A percentile compares a stretch with the other conserved stretches of the same genome.
phyloP scores from a whole-genome alignment of 2,113 vertebrate species.

The Rafetus swinhoei region DNA sequence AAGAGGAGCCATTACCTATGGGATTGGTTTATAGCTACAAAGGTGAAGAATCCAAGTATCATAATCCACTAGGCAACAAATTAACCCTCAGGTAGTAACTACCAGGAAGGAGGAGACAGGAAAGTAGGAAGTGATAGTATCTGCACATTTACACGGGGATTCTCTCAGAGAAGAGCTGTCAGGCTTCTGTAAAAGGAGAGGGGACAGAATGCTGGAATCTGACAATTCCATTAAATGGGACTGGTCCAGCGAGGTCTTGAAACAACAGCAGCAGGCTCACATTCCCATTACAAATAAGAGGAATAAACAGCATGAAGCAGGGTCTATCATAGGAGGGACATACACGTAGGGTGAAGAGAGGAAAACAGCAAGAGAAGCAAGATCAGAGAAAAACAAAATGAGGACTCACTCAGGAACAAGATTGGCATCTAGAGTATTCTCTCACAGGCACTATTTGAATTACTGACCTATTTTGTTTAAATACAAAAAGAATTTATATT shows the following conservation, averaged over 20 bases:
- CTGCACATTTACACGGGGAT: background rate
- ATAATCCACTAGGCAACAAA: slow-evolving; percentile 16
- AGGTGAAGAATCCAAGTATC: background rate
- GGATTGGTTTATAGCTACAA: slow-evolving; percentile 8
- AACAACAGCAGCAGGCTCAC: slow-evolving; percentile 8
- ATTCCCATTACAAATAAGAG: background rate
- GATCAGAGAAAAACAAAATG: background rate
- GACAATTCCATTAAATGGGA: background rate
- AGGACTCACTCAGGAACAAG: slow-evolving; percentile 6
- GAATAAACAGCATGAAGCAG: slow-evolving; percentile 26
- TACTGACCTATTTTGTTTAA: slow-evolving; percentile 46
- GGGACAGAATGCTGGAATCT: background rate
- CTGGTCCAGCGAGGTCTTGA: slow-evolving; percentile 5
- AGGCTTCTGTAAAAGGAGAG: background rate
- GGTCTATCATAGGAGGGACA: background rate
- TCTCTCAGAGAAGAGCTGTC: background rate
- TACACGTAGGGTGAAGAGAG: background rate
- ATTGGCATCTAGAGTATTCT: slow-evolving; percentile 22
- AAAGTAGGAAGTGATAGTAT: slow-evolving; percentile 34
- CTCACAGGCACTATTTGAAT: background rate
- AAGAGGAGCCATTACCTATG: slow-evolving; percentile 7
- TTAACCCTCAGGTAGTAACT: slow-evolving; percentile 50
- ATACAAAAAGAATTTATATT: slow-evolving; percentile 23
- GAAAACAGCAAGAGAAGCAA: background rate
- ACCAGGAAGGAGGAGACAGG: slow-evolving; percentile 39